Evolutionary conservation across 2,888 invertebrate genomes (phyloP).

Genomic region (Schizaphis graminum): DNA sequence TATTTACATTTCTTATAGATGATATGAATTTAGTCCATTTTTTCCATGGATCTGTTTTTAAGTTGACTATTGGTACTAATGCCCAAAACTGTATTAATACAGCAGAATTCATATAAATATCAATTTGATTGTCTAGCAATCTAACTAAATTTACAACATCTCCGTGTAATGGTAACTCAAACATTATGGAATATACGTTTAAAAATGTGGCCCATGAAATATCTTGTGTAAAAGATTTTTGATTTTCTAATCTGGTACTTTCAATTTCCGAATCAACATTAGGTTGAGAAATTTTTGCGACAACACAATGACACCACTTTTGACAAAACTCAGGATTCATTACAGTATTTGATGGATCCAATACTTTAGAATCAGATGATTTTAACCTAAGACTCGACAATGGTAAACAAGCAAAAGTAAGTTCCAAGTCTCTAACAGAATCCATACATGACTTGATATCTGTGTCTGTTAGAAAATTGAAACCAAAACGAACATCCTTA

Average conservation of each 20-base stretch:
- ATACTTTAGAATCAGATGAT: not conserved
- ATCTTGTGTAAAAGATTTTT: conserved; percentile 24
- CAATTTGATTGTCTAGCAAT: conserved; percentile 51
- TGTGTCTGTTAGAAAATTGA: conserved; percentile 29
- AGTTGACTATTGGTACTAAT: not conserved
- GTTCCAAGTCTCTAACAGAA: conserved; percentile 37
- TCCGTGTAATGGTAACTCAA: conserved; percentile 44
- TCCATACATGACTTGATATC: conserved; percentile 48
- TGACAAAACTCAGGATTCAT: conserved; percentile 44
- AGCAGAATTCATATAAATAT: conserved; percentile 19
- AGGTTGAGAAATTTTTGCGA: conserved; percentile 22
- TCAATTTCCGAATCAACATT: not conserved
- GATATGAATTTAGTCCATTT: conserved; percentile 56
- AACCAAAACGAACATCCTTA: conserved; percentile 61
- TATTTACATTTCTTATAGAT: conserved; percentile 25
- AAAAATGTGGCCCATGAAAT: conserved; percentile 54
- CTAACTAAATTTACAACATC: conserved; percentile 42
- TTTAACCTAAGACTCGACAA: conserved; percentile 41
- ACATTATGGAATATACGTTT: conserved; percentile 55
- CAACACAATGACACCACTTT: conserved; percentile 56
- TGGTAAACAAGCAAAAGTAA: conserved; percentile 48
- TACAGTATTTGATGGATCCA: not conserved
- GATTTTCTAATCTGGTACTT: conserved; percentile 19
- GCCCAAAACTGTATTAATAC: conserved; percentile 53
- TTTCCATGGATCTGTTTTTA: conserved; percentile 9